Base-by-base conservation (phyloP, 2,888 invertebrate species). In the Pyralis farinalis region DNA sequence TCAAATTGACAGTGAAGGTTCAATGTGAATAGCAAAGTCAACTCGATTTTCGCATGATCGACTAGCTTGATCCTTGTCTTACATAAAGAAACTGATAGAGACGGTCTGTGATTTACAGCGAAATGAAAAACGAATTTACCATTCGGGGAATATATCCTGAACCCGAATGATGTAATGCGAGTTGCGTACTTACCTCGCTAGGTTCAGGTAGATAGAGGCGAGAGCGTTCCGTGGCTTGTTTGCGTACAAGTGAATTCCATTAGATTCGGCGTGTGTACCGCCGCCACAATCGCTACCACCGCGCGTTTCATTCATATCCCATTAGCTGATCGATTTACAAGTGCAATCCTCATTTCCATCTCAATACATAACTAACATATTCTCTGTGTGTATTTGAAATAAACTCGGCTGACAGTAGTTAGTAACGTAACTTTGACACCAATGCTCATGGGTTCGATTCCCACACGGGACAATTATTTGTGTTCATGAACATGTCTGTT, bases 191-290 rank as follows among this genome's bases (percentile, higher is more conserved):
- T 62, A 63, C 59, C 55, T 50, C 53, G 58, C 55, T 57, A 52
- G 55, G 54, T 58, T 61, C 68, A 67, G 64, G 68, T 69, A 64
- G 61, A 66, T 25, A 7, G 25, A n/a, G 25, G 67, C 60, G 63
- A 63, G 69, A 69, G 77, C 71, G 72, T 64, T 69, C 66, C 70
- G 81, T 68, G 79, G 81, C 79, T 76, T 87, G 86, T 88, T 88
- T 88, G 84, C 87, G 74, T 84, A 88, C 87, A 88, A 82, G 87
- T 72, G 81, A 87, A 88, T 86, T 86, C 87, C 87, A 88, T 88
- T 88, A 87, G 85, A 85, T 74, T 75, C 78, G 69, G 69, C 75
- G 71, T 75, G 75, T 81, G 76, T 77, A 74, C 71, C 63, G 66
- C 71, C 69, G 71, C 79, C 83, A 60, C 80, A 79, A 73, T 73